Percentiles rank a stretch among this genome's conserved stretches.
Evolutionary conservation across 2,797 vertebrate genomes (phyloP).

Genomic region (Schizopygopsis pylzovi): DNA sequence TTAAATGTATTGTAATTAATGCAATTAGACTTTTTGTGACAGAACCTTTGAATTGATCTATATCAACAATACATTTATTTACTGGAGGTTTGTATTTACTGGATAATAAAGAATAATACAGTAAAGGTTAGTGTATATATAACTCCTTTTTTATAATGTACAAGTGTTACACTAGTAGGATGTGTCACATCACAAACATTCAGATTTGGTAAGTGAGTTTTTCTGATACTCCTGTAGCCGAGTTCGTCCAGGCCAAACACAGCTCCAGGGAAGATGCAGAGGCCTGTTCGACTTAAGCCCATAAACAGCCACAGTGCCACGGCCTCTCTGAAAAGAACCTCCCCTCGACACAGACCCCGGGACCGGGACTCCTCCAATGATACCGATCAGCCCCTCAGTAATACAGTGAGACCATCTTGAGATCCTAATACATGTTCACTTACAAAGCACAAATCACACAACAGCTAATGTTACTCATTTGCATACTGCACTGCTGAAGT

Average conservation of each 20-base stretch:
- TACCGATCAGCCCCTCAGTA: conserved; percentile 67
- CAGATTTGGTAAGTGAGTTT: neutral
- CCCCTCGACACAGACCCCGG: conserved; percentile 65
- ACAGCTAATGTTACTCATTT: neutral
- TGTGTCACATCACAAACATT: neutral
- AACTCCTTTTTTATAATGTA: neutral
- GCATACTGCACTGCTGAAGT: neutral
- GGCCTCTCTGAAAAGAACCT: conserved; percentile 70
- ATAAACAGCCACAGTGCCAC: conserved; percentile 70
- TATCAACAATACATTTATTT: neutral
- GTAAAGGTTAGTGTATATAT: neutral
- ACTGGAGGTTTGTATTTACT: neutral
- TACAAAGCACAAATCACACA: neutral
- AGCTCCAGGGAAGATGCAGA: conserved; percentile 85
- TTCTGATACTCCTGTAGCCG: conserved; percentile 68
- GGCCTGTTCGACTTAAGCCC: conserved; percentile 81
- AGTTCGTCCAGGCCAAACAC: conserved; percentile 84
- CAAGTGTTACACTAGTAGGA: neutral
- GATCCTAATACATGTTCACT: neutral
- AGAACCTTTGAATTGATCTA: neutral
- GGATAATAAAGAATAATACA: neutral
- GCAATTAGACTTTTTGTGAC: neutral
- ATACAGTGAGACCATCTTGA: conserved; percentile 72
- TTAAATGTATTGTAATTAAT: neutral
- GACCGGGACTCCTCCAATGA: conserved; percentile 64